Base-by-base conservation (phyloP, 2,113 vertebrate species). In the Fregetta grallaria region DNA sequence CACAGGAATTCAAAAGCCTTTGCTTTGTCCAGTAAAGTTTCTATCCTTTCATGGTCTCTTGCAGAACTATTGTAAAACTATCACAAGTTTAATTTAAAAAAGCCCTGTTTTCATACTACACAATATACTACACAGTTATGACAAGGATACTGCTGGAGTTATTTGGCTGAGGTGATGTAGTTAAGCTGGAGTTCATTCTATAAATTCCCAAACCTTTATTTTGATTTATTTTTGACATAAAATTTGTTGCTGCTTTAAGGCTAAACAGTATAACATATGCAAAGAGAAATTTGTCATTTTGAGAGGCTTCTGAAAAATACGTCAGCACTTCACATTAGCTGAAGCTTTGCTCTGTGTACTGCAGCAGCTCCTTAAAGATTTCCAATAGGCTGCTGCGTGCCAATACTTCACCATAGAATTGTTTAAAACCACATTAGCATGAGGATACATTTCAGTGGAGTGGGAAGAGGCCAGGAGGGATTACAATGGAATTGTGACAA, bases 11-110 rank as follows among this genome's bases (percentile, higher is more conserved):
- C 71, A 91, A 82, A 96, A 90, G 49, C 52, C 19, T 86, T 80
- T 90, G 23, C 88, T 97, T 94, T 94, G 38, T 80, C 68, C 71
- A 79, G 32, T 49, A 80, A 95, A 93, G 81, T 94, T 93, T 96
- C 42, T 92, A 16, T 75, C 42, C 73, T 94, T 79, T 95, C 70
- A 85, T 47, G 27, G 21, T 13, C 38, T 89, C 49, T 87, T 78
- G 53, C 70, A 79, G 67, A 92, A 91, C 79, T 95, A 74, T 83
- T 90, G 63, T 85, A 73, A 92, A 94, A 83, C 77, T 94, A 50
- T 23, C 59, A 88, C 74, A 93, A 92, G 59, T 87, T 92, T 62
- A 47, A 47, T 76, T 70, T 44, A 5, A 66, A 88, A 78, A 67
- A 66, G 8, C 1, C 0, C 32, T 63, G 34, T 76, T 95, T 87